A percentile compares a stretch with the other conserved stretches of the same genome.
These are phyloP conservation scores for Leptestheria dahalacensis DNA, from an alignment of 1,140 invertebrate species.

Conservation along the genomic window DNA sequence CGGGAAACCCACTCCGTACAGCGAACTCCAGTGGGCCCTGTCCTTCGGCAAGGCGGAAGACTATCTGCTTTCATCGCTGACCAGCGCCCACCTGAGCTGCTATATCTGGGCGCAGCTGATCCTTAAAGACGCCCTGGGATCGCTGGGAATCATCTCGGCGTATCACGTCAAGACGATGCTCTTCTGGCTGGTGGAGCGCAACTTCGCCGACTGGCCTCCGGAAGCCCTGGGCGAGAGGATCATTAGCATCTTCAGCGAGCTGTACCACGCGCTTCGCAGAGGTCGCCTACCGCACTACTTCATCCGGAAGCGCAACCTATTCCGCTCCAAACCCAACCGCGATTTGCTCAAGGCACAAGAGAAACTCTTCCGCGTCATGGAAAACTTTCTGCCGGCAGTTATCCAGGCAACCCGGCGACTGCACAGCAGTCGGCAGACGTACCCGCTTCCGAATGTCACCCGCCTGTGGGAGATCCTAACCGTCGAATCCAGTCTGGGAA, in stretches of 20 bases:
- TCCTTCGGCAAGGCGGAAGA: constrained; percentile 53
- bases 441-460: constrained; percentile 44
- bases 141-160: constrained; percentile 33
- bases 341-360: constrained; percentile 44
- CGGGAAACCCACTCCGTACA: constrained; percentile 35
- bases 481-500: constrained; percentile 21
- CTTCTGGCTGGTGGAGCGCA: constrained; percentile 58
- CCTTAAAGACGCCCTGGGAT: constrained; percentile 49
- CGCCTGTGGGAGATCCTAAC: constrained; percentile 44
- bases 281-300: constrained; percentile 52
- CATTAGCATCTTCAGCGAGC: constrained; percentile 38
- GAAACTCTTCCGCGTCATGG: constrained; percentile 45
- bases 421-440: constrained; percentile 36
- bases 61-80: constrained; percentile 50
- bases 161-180: constrained; percentile 56
- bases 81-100: constrained; percentile 46
- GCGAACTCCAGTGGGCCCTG: constrained; percentile 53
- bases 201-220: constrained; percentile 49
- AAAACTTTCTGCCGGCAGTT: constrained; percentile 50
- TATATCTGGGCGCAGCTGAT: constrained; percentile 45
- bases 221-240: constrained; percentile 44
- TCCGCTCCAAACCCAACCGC: constrained; percentile 46
- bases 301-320: constrained; percentile 49
- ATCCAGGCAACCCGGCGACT: constrained; percentile 47
- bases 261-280: constrained; percentile 33